Evolutionary conservation across 2,113 vertebrate species (phyloP).

Genomic region (Neotoma lepida): DNA sequence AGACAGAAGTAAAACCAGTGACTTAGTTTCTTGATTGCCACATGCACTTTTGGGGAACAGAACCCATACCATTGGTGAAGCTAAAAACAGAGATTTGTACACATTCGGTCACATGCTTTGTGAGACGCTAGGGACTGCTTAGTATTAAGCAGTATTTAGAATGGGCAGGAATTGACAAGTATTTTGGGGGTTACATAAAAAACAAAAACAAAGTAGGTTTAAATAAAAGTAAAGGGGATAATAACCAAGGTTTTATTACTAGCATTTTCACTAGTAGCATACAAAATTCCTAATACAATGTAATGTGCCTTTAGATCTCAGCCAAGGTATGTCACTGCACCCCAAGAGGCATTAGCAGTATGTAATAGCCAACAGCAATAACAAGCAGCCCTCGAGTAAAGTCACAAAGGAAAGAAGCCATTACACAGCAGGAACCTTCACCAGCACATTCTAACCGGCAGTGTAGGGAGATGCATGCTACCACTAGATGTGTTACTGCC

Average conservation of each 20-base stretch:
- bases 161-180: neutral
- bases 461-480: neutral
- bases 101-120: neutral
- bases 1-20: neutral
- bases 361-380: neutral
- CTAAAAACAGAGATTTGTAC: neutral
- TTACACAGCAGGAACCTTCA: neutral
- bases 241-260: neutral
- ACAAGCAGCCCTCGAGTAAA: neutral
- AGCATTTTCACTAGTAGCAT: neutral
- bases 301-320: neutral
- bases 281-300: neutral
- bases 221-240: neutral
- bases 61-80: neutral
- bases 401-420: neutral
- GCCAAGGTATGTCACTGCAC: neutral
- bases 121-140: neutral
- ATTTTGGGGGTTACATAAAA: neutral
- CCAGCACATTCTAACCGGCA: neutral
- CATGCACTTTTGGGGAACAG: neutral
- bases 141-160: neutral
- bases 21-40: neutral
- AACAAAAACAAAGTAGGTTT: neutral
- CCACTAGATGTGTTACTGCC: neutral
- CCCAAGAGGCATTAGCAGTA: neutral